Evolutionary conservation across 2,113 vertebrate genomes (phyloP), one percentile per base, ranked within the genome.

Genomic region (Crotalus viridis): DNA sequence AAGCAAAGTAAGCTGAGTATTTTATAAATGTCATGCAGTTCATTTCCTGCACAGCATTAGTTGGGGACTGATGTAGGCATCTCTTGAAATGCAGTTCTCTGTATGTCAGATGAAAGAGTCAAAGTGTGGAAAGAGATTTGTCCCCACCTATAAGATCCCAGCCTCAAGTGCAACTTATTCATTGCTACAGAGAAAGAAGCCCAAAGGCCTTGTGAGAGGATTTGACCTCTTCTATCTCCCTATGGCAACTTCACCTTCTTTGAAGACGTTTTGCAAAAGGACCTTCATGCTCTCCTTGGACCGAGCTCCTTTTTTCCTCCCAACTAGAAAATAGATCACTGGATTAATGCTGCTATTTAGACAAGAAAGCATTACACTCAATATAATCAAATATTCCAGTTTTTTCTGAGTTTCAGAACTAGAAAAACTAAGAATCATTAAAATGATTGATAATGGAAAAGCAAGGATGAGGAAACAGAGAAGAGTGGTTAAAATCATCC

Each of bases 391-490:
- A 81, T 19, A 0, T 39, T 3, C 0, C n/a, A 81, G 2, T 6
- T 74, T 0, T 1, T 39, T 39, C 39, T 39, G 1, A 39, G 43
- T 0, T 43, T 43, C 43, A 43, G 43, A 43, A 43, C 0, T 22
- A 33, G 0, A 4, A 69, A 24, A 7, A 13, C 0, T 0, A n/a
- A 3, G 0, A 17, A 64, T 48, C 3, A n/a, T 0, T 7, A 0
- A 2, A 74, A 24, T 0, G 10, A 19, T 8, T 39, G 39, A 17
- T 3, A 55, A 2, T 7, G 90, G 90, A 15, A 90, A 43, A 8
- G 95, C 95, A 0, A 96, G 97, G 22, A 97, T 74, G 51, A 97
- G 52, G 91, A 97, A 97, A 89, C 96, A 91, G 61, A 97, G 90
- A 87, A 97, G 9, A 0, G 94, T 96, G 89, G 96, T 91, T 93